Percentiles rank a stretch among this genome's conserved stretches.
phyloP scores from a whole-genome alignment of 2,113 vertebrate species.

The Halcyon senegalensis region DNA sequence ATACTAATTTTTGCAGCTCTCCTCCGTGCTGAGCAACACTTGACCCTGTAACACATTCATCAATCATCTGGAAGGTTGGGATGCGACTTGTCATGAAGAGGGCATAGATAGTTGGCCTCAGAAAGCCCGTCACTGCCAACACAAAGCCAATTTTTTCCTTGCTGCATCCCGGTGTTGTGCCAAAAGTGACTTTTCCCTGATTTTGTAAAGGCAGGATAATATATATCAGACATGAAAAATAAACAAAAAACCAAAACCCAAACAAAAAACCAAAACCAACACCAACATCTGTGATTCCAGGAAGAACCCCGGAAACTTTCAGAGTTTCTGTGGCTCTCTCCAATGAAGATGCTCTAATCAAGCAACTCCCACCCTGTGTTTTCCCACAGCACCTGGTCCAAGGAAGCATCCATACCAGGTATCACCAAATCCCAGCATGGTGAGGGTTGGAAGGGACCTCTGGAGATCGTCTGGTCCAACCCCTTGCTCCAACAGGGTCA shows the following conservation, averaged over 20 bases:
- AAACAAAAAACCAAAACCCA: neutral
- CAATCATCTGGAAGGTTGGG: neutral
- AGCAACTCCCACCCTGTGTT: neutral
- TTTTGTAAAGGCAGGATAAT: neutral
- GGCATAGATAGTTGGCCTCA: neutral
- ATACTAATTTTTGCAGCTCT: neutral
- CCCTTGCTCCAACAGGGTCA: no score
- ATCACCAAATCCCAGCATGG: neutral
- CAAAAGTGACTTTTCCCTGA: neutral
- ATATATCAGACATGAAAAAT: neutral
- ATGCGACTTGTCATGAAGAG: neutral
- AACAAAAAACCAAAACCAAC: neutral
- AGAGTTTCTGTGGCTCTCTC: neutral
- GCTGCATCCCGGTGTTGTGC: no score
- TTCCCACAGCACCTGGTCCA: neutral
- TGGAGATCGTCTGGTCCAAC: no score
- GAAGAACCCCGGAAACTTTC: neutral
- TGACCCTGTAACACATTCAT: fast-evolving
- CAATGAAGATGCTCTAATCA: neutral
- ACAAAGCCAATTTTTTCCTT: neutral
- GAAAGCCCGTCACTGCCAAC: neutral
- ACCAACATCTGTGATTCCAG: fast-evolving
- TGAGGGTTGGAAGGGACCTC: no score
- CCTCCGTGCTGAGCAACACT: neutral
- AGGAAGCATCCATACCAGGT: neutral